Percentiles rank a stretch among this genome's conserved stretches.
Conservation (phyloP, 1,140 invertebrate genomes). For the Lanistes nyassanus region DNA sequence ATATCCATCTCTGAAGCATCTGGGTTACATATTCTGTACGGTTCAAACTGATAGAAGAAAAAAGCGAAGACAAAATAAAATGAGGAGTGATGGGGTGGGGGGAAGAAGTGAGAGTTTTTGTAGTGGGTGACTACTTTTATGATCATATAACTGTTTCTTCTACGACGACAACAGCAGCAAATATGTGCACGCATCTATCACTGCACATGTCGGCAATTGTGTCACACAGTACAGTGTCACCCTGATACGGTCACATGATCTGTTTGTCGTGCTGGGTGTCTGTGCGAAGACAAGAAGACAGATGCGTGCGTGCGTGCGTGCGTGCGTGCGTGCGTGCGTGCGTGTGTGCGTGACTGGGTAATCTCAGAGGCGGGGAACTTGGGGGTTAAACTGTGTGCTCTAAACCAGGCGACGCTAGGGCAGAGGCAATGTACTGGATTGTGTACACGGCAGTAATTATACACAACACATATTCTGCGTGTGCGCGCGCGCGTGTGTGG, state of each 20-base stretch:
- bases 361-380: neutral
- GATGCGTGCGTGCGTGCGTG: constrained; percentile 8
- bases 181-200: neutral
- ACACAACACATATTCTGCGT: too few species aligned
- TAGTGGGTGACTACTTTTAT: neutral
- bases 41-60: neutral
- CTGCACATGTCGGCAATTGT: neutral
- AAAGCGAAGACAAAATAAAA: neutral
- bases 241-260: neutral
- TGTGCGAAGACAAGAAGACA: constrained; percentile 8
- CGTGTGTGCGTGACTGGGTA: constrained; percentile 5
- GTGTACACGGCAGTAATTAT: neutral
- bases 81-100: neutral
- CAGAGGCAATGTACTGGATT: neutral
- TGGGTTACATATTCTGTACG: too few species aligned
- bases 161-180: neutral
- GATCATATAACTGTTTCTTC: neutral
- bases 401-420: neutral
- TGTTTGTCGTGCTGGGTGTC: neutral
- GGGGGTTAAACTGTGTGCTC: neutral
- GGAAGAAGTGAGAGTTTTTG: neutral
- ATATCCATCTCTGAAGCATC: neutral
- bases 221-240: neutral
- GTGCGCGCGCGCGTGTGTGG: constrained; percentile 3
- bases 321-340: constrained; percentile 5